Percentiles rank a stretch among this genome's conserved stretches.
Evolutionary conservation across 1,140 invertebrate species (phyloP).

Genomic region (Hyposmocoma kahamanoa): DNA sequence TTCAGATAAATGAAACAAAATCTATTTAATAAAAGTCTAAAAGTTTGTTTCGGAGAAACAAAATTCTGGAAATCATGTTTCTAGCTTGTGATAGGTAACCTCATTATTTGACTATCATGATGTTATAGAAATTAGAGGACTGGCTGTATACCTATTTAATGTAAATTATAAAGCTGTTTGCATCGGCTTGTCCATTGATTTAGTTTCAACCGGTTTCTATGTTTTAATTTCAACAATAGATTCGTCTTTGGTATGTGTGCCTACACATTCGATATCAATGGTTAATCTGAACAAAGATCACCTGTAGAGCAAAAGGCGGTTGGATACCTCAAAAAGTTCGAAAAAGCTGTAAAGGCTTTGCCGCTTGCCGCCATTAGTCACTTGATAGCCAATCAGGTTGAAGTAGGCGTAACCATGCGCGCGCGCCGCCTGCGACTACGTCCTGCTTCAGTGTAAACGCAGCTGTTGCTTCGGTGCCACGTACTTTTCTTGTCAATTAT

Average conservation of each 20-base stretch:
- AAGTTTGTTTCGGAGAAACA: too few relatives aligned
- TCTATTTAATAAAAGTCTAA: too few relatives aligned
- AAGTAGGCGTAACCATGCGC: conserved; percentile 50
- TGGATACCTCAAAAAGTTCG: conserved; percentile 41
- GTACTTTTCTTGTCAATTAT: conserved; percentile 39
- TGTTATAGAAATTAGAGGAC: too few relatives aligned
- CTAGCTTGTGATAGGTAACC: too few relatives aligned
- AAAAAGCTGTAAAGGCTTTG: conserved; percentile 39
- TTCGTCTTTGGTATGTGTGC: conserved; percentile 26
- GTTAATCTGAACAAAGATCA: conserved; percentile 38
- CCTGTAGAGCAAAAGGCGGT: conserved; percentile 46
- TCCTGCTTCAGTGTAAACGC: conserved; percentile 48
- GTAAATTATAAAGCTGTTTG: too few relatives aligned
- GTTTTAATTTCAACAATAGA: conserved; percentile 21
- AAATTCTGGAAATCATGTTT: too few relatives aligned
- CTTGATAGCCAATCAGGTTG: conserved; percentile 35
- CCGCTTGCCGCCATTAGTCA: conserved; percentile 43
- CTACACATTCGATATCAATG: conserved; percentile 38
- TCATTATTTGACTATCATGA: too few relatives aligned
- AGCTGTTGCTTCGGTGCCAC: conserved; percentile 50
- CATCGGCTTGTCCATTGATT: too few relatives aligned
- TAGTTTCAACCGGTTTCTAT: too few relatives aligned
- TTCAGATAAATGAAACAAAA: too few relatives aligned
- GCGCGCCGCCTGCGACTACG: conserved; percentile 49
- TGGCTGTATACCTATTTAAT: too few relatives aligned